Evolutionary conservation across 2,113 vertebrate species (phyloP).

Genomic region (Montifringilla adamsi): DNA sequence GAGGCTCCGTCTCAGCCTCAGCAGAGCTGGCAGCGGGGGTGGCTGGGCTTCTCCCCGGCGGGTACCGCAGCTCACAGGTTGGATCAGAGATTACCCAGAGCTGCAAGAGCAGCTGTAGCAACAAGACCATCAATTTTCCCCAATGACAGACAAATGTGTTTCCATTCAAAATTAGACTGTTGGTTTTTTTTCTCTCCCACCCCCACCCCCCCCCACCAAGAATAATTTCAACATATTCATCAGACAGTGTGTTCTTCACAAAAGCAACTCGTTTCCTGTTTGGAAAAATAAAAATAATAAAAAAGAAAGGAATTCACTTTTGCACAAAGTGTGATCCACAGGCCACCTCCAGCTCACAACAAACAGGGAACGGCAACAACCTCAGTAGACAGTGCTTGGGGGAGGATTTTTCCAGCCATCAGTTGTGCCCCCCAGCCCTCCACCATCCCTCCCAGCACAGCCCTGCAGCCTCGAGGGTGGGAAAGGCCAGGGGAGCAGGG

Average conservation of each 20-base stretch:
- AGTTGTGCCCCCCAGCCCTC: not conserved
- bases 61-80: conserved; percentile 36
- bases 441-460: not conserved
- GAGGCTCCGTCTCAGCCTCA: conserved; percentile 39
- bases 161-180: conserved; percentile 63
- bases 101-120: conserved; percentile 65
- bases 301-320: conserved; percentile 66
- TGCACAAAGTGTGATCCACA: conserved; percentile 72
- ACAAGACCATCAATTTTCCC: conserved; percentile 65
- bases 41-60: conserved; percentile 48
- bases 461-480: not conserved
- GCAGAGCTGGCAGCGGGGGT: not conserved
- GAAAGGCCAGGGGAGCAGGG: not conserved
- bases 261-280: conserved; percentile 70
- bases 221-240: conserved; percentile 67
- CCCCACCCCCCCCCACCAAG: not conserved
- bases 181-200: not conserved
- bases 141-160: conserved; percentile 74
- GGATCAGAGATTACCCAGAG: conserved; percentile 61
- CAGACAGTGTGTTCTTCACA: conserved; percentile 77
- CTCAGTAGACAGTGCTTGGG: conserved; percentile 67
- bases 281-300: not conserved
- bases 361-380: conserved; percentile 70
- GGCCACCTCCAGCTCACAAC: conserved; percentile 71
- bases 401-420: conserved; percentile 42